Percentiles rank a stretch among this genome's conserved stretches.
These are phyloP conservation scores for Hylaeus anthracinus DNA, from an alignment of 1,140 invertebrate species.

Conservation along the genomic window DNA sequence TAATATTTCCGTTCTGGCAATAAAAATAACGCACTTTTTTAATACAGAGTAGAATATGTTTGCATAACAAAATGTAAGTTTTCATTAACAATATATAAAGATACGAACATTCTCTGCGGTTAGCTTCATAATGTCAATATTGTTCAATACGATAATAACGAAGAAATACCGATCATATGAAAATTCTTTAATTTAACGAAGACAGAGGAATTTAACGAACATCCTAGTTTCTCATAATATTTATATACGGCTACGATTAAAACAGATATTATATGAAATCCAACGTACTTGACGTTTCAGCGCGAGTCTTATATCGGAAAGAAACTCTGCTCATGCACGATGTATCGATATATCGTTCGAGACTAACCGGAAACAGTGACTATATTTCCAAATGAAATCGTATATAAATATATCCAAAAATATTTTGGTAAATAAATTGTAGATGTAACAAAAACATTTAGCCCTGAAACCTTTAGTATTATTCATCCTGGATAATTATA, in stretches of 20 bases:
- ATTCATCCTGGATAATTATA: neutral
- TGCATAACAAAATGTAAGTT: neutral
- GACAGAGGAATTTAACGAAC: conserved; percentile 16
- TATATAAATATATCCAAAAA: conserved; percentile 5
- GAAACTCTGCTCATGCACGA: neutral
- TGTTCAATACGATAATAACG: neutral
- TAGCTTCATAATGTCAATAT: conserved; percentile 12
- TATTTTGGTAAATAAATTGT: neutral
- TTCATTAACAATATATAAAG: neutral
- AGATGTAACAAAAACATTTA: neutral
- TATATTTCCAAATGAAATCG: neutral
- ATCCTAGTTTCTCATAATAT: conserved; percentile 10
- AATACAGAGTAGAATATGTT: neutral
- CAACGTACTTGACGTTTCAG: conserved; percentile 41
- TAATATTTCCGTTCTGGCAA: neutral
- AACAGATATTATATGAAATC: conserved; percentile 25
- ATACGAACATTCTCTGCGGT: neutral
- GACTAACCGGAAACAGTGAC: conserved; percentile 18
- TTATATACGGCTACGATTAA: conserved; percentile 40
- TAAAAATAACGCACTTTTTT: neutral
- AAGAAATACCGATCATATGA: conserved; percentile 22
- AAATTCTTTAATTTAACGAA: neutral
- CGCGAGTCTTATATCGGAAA: conserved; percentile 29
- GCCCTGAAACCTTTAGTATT: neutral
- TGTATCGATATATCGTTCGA: conserved; percentile 44